Evolutionary conservation across 2,888 invertebrate species (phyloP).

Genomic region (Lepidocyrtinus sp.): DNA sequence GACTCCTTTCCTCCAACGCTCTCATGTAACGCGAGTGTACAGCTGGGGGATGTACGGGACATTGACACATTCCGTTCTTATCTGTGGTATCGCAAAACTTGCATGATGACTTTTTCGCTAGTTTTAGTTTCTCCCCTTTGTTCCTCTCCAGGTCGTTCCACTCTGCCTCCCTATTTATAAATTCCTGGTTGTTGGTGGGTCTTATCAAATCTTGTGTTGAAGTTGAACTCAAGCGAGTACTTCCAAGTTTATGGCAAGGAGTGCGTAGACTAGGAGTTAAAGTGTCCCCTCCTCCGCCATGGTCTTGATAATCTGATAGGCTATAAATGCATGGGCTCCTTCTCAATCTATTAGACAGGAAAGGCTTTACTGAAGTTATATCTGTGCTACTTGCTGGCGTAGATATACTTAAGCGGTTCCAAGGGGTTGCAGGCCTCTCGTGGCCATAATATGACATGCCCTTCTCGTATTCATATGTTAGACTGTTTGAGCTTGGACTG

Average conservation of each 20-base stretch:
- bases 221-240: too few species aligned
- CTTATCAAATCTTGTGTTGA: too few species aligned
- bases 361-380: background rate
- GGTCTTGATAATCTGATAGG: background rate
- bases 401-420: background rate
- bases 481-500: background rate
- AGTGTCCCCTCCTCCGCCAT: background rate
- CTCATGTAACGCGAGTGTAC: conserved; percentile 37
- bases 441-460: background rate
- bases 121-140: background rate
- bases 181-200: too few species aligned
- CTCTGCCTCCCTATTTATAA: too few species aligned
- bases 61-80: conserved; percentile 17
- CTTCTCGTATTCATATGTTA: too few species aligned
- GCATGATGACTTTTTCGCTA: conserved; percentile 2
- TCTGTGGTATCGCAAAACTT: conserved; percentile 31
- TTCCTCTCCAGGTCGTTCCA: background rate
- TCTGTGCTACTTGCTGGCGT: background rate
- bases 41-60: conserved; percentile 35
- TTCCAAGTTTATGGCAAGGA: too few species aligned
- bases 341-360: too few species aligned
- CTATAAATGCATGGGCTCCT: too few species aligned
- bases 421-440: background rate
- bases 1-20: conserved; percentile 15
- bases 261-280: too few species aligned